Evolutionary conservation across 2,888 invertebrate species (phyloP), one percentile per base, ranked within the genome.

Genomic region (Hirtodrosophila alboralis): DNA sequence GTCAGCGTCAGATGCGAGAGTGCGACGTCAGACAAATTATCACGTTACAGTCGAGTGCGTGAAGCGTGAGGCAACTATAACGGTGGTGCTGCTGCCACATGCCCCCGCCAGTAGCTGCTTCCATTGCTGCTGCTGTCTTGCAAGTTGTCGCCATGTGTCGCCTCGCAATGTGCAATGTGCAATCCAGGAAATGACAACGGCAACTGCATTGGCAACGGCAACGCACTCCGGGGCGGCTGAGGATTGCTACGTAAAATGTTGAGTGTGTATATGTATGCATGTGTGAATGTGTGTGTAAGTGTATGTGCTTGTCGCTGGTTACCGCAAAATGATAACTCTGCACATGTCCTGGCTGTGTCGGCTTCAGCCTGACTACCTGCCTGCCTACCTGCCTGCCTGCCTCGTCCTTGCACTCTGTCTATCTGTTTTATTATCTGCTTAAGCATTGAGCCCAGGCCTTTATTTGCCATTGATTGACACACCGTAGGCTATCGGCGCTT

Each of bases 41-140:
- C 84, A 88, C 81, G 75, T 88, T 84, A 84, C 84, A 84, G 74
- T 83, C 75, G 77, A 88, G 71, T 87, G 88, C 88, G 88, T 87
- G 87, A 80, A 70, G 68, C 79, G 73, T 73, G 68, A 43, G 67
- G 59, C 67, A 76, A 60, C 65, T 64, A 23, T 23, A 65, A 65
- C 66, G 52, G n/a, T n/a, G n/a, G n/a, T n/a, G n/a, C n/a, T n/a
- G n/a, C n/a, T 62, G 63, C 62, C 34, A 40, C 47, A 27, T 47
- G 53, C 59, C 59, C 28, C 44, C 26, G 27, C 12, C 27, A 27
- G 28, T 8, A 18, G 18, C 36, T 6, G 9, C 44, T 16, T 30
- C 34, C 10, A 7, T 13, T n/a, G 18, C 33, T 44, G 37, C 44
- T 30, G 76, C 73, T 66, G 79, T 72, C 79, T 85, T 86, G 74